Percentiles rank a stretch among this genome's conserved stretches.
These are phyloP conservation scores for Cremastinae sp. DNA, from an alignment of 2,888 invertebrate genomes.

Conservation along the genomic window DNA sequence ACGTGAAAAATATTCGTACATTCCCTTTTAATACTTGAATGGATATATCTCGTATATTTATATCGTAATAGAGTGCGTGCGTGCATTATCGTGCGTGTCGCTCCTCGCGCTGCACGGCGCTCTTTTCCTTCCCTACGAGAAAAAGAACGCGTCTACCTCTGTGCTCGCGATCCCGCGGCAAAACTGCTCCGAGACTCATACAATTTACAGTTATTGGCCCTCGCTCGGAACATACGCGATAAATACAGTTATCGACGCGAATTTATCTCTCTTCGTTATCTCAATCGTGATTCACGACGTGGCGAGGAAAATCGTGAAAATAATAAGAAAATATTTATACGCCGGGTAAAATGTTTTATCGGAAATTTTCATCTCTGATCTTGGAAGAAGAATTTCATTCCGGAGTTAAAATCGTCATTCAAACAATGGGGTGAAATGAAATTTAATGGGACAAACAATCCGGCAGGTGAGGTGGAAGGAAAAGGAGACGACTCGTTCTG, in stretches of 20 bases:
- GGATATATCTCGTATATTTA: constrained; percentile 61
- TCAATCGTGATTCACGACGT: constrained; percentile 6
- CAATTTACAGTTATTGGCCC: constrained; percentile 29
- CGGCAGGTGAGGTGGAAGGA: background rate
- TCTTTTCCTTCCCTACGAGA: constrained; percentile 10
- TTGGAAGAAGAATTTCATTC: no score
- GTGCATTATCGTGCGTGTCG: constrained; percentile 63
- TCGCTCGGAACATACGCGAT: background rate
- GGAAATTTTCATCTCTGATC: no score
- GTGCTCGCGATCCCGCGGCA: background rate
- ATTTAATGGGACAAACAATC: no score
- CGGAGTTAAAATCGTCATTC: no score
- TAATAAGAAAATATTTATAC: no score
- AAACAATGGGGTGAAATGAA: no score
- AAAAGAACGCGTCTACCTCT: background rate
- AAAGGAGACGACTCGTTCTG: background rate
- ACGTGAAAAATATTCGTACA: constrained; percentile 34
- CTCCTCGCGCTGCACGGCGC: constrained; percentile 54
- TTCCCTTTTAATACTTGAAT: constrained; percentile 54
- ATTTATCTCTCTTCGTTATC: constrained; percentile 6
- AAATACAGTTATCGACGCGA: constrained; percentile 33
- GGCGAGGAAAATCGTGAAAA: background rate
- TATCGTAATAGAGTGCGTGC: constrained; percentile 66
- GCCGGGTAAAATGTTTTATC: no score
- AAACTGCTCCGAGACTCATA: constrained; percentile 3